Evolutionary conservation across 2,888 invertebrate species (phyloP), one percentile per base, ranked within the genome.

Genomic region (Helleia helle): DNA sequence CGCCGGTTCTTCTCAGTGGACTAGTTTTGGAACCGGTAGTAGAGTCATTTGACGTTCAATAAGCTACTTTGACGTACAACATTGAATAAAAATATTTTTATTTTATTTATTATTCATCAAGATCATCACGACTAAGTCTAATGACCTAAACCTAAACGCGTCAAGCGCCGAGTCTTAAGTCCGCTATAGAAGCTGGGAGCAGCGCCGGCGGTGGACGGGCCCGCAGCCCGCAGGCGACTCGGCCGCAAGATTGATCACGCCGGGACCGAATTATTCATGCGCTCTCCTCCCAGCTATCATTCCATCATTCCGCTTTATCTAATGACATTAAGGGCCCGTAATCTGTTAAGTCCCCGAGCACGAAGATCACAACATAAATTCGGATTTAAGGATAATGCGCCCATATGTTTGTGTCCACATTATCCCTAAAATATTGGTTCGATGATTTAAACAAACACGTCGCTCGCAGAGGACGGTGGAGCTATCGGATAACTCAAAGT

Each of bases 261-360:
- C 36, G 26, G 25, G 24, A 15, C 39, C 39, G 39, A 40, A 40
- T 40, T 31, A 31, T 40, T 40, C 39, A 31, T 25, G 39, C 24
- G 40, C 41, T 39, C 41, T 31, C 31, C 34, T 12, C 42, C 26
- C 38, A 13, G 31, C 42, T 36, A 44, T 47, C 47, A 42, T 44
- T 47, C 47, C 47, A 44, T 44, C 47, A 44, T 38, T 34, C 44
- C 28, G 45, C 37, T 42, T 42, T 47, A 44, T 47, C 42, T 42
- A 28, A 25, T 14, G 42, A 44, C 44, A 40, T 42, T 30, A 40
- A 38, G 40, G 38, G 25, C 40, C 30, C 39, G 39, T 39, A 39
- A 39, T 39, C 39, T 30, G 30, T 30, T 39, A 39, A 39, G 30
- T 13, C 38, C 29, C 30, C 39, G 6, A 22, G 12, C 18, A 15